Percentiles rank a stretch among this genome's conserved stretches.
Evolutionary conservation across 1,140 invertebrate genomes (phyloP).

Genomic region (Helicorthomorpha holstii): DNA sequence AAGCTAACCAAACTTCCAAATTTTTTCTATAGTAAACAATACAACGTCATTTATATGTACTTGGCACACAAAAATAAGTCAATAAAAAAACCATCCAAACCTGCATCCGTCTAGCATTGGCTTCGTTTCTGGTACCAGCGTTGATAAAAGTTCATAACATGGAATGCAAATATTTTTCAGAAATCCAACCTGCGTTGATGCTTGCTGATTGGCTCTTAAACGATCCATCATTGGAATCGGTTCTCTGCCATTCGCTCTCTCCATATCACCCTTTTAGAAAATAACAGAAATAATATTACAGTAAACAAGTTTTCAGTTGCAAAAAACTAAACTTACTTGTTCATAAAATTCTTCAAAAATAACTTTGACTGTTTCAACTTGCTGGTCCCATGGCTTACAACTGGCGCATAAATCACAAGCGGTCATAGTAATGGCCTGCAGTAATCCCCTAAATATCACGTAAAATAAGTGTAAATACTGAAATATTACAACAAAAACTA

Average conservation of each 20-base stretch:
- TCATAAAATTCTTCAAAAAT: slow-evolving; percentile 77
- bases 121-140: slow-evolving; percentile 48
- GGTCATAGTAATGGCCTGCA: slow-evolving; percentile 61
- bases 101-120: slow-evolving; percentile 46
- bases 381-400: slow-evolving; percentile 67
- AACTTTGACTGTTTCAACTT: slow-evolving; percentile 56
- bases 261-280: slow-evolving; percentile 42
- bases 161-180: slow-evolving; percentile 60
- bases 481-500: no score
- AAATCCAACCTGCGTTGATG: slow-evolving; percentile 55
- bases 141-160: slow-evolving; percentile 49
- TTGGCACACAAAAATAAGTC: neutral
- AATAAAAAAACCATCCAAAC: neutral
- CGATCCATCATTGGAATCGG: slow-evolving; percentile 74
- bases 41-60: neutral
- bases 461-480: slow-evolving; percentile 7
- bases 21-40: neutral
- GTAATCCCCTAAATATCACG: slow-evolving; percentile 26
- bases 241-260: slow-evolving; percentile 42
- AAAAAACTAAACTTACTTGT: slow-evolving; percentile 33
- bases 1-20: neutral
- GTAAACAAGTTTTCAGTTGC: neutral
- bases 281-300: neutral
- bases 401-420: slow-evolving; percentile 64
- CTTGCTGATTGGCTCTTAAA: slow-evolving; percentile 47